Evolutionary conservation across 2,888 invertebrate species (phyloP), one percentile per base, ranked within the genome.

Genomic region (Aquatica leii): DNA sequence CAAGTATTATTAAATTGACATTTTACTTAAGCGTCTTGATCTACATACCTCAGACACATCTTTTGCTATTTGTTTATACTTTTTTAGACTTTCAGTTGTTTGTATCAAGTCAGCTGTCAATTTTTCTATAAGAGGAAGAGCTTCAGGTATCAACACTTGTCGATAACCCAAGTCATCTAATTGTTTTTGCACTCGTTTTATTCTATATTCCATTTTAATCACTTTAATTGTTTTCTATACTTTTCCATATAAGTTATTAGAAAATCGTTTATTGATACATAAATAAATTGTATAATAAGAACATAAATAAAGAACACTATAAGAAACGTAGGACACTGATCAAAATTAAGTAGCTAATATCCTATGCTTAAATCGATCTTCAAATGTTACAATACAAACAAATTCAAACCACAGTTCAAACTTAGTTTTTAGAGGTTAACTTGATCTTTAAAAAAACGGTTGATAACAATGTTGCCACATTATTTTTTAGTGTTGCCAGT

Each of bases 21-120:
- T 12, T 11, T 9, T 40, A 18, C 2, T 41, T 6, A 35, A 31
- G 2, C 5, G 14, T n/a, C 17, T 20, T 4, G 46, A 24, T 24
- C 24, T 24, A 14, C 66, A 71, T 78, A 89, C 89, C 84, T 89
- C 86, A 31, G 87, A 80, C 54, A 90, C 87, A 73, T 89, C 86
- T 77, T 89, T 87, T 4, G 92, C 88, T 71, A 92, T 82, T 65
- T 88, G 86, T 85, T 95, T 95, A 68, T 93, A 90, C 82, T 94
- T 91, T 76, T 93, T 90, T 57, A 95, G 84, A 76, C 91, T 94
- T 71, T 92, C 90, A n/a, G 94, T 95, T 6, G 95, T 95, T 78
- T 92, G 91, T 65, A 95, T 84, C 62, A 96, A 85, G 82, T 97
- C 96, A 46, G 89, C 88, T 56, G 95, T 83, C 62, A 97, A 80